A percentile compares a stretch with the other conserved stretches of the same genome.
These are phyloP conservation scores for Cheiracanthium punctorium DNA, from an alignment of 2,888 invertebrate genomes.

Conservation along the genomic window DNA sequence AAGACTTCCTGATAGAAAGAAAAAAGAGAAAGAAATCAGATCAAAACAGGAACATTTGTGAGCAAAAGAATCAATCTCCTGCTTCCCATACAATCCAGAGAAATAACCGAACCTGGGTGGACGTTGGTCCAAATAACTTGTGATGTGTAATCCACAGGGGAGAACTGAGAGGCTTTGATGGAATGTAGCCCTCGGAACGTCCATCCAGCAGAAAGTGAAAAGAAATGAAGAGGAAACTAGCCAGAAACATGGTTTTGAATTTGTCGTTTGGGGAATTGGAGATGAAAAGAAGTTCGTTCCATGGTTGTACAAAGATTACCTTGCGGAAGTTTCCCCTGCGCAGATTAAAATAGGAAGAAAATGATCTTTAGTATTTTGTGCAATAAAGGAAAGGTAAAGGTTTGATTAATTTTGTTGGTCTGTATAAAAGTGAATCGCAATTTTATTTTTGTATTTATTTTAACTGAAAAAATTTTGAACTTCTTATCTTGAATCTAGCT, in stretches of 20 bases:
- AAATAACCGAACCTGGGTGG: background rate
- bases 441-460: no score
- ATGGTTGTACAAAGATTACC: background rate
- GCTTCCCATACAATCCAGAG: background rate
- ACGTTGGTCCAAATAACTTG: slow-evolving; percentile 15
- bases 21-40: background rate
- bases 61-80: background rate
- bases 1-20: background rate
- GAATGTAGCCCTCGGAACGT: background rate
- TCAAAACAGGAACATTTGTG: background rate
- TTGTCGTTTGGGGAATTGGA: background rate
- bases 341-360: background rate
- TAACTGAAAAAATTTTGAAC: no score
- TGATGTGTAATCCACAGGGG: slow-evolving; percentile 8
- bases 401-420: no score
- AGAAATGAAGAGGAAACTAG: slow-evolving; percentile 13
- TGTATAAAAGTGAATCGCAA: no score
- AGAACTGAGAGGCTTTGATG: background rate
- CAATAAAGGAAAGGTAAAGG: no score
- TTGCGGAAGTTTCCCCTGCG: background rate
- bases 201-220: background rate
- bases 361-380: no score
- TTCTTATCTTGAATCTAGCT: no score
- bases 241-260: slow-evolving; percentile 10
- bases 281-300: background rate